Conservation (phyloP, 2,113 vertebrate genomes). For the Pelecanus crispus region DNA sequence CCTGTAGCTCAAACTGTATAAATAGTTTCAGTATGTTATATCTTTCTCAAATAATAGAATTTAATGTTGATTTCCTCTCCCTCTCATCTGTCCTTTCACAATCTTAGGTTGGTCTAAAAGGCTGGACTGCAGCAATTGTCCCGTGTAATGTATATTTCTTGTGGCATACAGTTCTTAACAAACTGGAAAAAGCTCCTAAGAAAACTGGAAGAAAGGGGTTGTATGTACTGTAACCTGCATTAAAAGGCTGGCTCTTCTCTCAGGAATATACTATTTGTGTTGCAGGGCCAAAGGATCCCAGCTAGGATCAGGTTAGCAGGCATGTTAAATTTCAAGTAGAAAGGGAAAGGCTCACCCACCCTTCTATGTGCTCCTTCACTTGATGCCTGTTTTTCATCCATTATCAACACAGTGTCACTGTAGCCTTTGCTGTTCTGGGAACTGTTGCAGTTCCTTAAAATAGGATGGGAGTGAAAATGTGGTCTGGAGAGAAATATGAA, state of each 20-base stretch:
- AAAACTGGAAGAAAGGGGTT: not conserved
- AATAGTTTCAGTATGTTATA: not conserved
- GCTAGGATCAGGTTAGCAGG: not conserved
- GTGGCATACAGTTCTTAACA: not conserved
- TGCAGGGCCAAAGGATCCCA: not conserved
- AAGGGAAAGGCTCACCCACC: not conserved
- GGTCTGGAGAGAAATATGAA: not conserved
- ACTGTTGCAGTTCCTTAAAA: not conserved
- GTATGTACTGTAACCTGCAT: not conserved
- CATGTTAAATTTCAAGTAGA: not conserved
- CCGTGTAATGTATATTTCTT: not conserved
- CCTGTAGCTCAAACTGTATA: not conserved
- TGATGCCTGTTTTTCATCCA: not conserved
- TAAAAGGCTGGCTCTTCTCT: not conserved
- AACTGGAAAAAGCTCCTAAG: not conserved
- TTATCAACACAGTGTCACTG: not conserved
- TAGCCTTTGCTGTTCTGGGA: not conserved
- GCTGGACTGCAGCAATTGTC: not conserved
- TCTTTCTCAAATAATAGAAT: not conserved
- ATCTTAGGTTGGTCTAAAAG: not conserved
- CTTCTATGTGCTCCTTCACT: not conserved
- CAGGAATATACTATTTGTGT: not conserved
- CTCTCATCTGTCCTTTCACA: not conserved
- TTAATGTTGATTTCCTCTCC: not conserved
- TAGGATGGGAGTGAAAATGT: not conserved